Conservation (phyloP, 2,797 vertebrate genomes). For the Anguilla marmorata region DNA sequence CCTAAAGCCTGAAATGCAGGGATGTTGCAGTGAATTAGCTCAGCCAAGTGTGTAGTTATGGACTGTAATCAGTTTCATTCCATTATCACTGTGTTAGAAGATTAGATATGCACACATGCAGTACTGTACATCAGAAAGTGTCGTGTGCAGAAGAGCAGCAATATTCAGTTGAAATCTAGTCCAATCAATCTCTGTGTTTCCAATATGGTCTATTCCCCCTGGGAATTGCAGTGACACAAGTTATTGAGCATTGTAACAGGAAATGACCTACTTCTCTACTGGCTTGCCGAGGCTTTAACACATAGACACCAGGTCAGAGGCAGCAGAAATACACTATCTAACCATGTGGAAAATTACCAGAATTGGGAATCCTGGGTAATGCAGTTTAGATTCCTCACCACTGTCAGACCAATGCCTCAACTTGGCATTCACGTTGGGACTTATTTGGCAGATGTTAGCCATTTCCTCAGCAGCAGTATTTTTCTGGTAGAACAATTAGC, state of each 20-base stretch:
- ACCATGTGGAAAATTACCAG: neutral
- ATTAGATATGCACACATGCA: neutral
- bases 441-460: neutral
- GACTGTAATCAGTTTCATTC: neutral
- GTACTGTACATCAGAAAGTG: neutral
- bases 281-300: neutral
- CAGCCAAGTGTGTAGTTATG: neutral
- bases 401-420: neutral
- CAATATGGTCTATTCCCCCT: conserved; percentile 37
- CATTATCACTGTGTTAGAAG: neutral
- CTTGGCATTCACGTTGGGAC: neutral
- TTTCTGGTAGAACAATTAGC: neutral
- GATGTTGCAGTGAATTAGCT: neutral
- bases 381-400: neutral
- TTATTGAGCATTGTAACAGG: conserved; percentile 54
- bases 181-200: conserved; percentile 54
- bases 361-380: neutral
- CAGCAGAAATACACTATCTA: neutral
- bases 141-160: conserved; percentile 44
- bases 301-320: neutral
- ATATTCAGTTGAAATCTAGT: conserved; percentile 40
- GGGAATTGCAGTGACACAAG: conserved; percentile 52
- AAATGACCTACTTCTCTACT: conserved; percentile 56
- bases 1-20: neutral
- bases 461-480: neutral